Base-by-base conservation (phyloP, 2,113 vertebrate species). In the Ptychochromis oligacanthus region DNA sequence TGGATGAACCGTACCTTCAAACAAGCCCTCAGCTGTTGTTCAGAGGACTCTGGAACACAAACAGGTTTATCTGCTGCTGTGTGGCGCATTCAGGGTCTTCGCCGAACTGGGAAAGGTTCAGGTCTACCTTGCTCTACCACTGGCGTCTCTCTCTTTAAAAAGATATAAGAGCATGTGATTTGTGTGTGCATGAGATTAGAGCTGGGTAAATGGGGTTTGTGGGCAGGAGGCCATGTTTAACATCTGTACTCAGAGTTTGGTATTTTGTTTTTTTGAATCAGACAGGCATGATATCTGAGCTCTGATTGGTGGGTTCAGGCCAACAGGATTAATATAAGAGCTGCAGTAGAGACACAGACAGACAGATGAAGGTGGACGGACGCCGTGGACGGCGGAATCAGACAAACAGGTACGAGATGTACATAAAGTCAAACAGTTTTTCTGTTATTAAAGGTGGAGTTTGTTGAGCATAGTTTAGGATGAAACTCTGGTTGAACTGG, bases 301-400 rank as follows among this genome's bases (percentile, higher is more conserved):
- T 84, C 59, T 88, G 86, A 91, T 89, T 89, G 92, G 89, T 88
- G 36, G 80, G 67, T 87, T 92, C 82, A 90, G 18, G 67, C 26
- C 86, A 28, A 61, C 80, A 0, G 81, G 85, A 84, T 88, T 85
- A 83, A 49, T 22, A 40, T 52, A 13, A 81, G 76, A 24, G 17
- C 5, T 6, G 24, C 59, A 36, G 31, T 38, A 22, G 57, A 24
- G 77, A 40, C 12, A 10, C 54, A 80, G 49, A 2, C 75, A 9
- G 26, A 76, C 57, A 40, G 81, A 81, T 0, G 46, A 28, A 80
- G 81, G 54, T 52, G 55, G 56, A 78, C 43, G 28, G 52, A 55
- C 22, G 9, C 26, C 13, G 77, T 0, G 72, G 88, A 43, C 64
- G 2, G 49, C 80, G 52, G 81, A 84, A 2, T 18, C 64, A 26